Percentiles rank a stretch among this genome's conserved stretches.
These are phyloP conservation scores for Otus scops DNA, from an alignment of 2,797 vertebrate species.

Conservation along the genomic window DNA sequence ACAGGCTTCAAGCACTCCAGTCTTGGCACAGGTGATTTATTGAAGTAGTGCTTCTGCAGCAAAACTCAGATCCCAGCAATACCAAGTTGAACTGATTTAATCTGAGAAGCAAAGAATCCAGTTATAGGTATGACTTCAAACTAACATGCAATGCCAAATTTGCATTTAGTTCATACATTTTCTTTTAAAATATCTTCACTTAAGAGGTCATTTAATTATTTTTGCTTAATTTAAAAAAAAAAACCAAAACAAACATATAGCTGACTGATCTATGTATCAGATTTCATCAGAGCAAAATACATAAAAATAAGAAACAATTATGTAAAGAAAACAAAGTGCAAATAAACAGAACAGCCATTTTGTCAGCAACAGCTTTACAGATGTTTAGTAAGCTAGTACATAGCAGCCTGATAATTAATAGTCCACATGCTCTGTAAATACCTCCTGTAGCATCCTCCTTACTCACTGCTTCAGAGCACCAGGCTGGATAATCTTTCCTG, in stretches of 20 bases:
- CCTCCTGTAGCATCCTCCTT: not conserved
- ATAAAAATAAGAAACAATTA: not conserved
- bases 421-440: not conserved
- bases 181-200: not conserved
- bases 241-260: not conserved
- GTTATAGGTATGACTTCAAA: not conserved
- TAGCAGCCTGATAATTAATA: not conserved
- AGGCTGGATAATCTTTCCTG: not conserved
- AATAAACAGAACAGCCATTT: not conserved
- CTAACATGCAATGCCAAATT: not conserved
- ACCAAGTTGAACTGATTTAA: conserved; percentile 5
- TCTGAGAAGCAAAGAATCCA: not conserved
- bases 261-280: not conserved
- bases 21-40: conserved; percentile 69
- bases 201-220: not conserved
- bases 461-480: not conserved
- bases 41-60: conserved; percentile 52
- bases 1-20: conserved; percentile 54
- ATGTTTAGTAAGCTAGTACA: not conserved
- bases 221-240: not conserved
- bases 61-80: conserved; percentile 28
- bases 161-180: not conserved
- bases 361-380: not conserved
- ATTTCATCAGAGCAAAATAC: not conserved
- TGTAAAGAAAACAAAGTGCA: not conserved